Evolutionary conservation across 2,888 invertebrate species (phyloP).

Genomic region (Rhaphigaster nebulosa): DNA sequence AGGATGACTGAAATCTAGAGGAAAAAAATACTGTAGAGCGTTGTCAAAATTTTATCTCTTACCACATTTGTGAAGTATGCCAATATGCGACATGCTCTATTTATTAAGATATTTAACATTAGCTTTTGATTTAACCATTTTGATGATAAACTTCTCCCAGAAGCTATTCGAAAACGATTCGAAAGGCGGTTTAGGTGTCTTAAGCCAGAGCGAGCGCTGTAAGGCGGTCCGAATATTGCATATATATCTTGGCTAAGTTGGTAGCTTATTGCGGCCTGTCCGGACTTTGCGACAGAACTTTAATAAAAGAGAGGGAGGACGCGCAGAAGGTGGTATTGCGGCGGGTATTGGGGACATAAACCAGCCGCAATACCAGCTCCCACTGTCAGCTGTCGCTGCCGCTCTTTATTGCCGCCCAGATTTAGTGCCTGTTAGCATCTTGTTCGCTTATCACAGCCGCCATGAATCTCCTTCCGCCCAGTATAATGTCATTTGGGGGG

Average conservation of each 20-base stretch:
- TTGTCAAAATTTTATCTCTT: too few species aligned
- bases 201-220: neutral
- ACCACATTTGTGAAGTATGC: too few species aligned
- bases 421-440: constrained; percentile 42
- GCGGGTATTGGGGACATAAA: constrained; percentile 43
- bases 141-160: neutral
- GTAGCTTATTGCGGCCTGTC: constrained; percentile 30
- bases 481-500: neutral
- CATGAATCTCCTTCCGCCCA: neutral
- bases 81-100: too few species aligned
- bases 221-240: constrained; percentile 39
- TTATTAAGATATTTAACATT: too few species aligned
- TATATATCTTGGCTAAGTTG: constrained; percentile 38
- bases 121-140: neutral
- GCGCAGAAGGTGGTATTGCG: constrained; percentile 36
- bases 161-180: neutral
- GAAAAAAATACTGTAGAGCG: too few species aligned
- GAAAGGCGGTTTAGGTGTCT: neutral
- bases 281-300: constrained; percentile 43
- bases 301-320: constrained; percentile 46
- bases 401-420: constrained; percentile 23
- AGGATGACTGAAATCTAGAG: too few species aligned
- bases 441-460: constrained; percentile 9
- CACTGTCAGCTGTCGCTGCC: constrained; percentile 25
- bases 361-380: constrained; percentile 48